These are phyloP conservation scores for Osmoderma eremita DNA, from an alignment of 2,888 invertebrate species.

Conservation along the genomic window DNA sequence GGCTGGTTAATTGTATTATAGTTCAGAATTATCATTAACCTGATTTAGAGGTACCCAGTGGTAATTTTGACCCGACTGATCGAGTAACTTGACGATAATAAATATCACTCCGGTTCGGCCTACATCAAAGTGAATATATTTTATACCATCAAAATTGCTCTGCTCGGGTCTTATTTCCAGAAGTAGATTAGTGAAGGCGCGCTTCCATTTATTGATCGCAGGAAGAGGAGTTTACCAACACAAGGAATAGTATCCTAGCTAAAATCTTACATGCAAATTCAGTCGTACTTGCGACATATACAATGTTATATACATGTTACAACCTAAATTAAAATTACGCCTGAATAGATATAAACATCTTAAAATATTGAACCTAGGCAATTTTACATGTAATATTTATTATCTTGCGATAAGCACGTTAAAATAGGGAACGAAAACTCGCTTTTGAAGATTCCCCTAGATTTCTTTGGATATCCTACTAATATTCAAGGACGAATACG, in stretches of 20 bases:
- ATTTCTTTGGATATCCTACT: too few species aligned
- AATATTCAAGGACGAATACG: too few species aligned
- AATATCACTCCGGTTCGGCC: neutral
- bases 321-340: too few species aligned
- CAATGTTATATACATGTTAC: neutral
- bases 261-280: conserved; percentile 12
- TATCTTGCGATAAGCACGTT: too few species aligned
- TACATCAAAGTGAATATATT: conserved; percentile 16
- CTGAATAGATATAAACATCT: too few species aligned
- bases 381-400: too few species aligned
- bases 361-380: too few species aligned
- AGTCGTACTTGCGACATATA: neutral
- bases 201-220: conserved; percentile 12
- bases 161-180: conserved; percentile 19
- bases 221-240: conserved; percentile 9
- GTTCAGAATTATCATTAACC: too few species aligned
- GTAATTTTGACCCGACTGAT: neutral
- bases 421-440: too few species aligned
- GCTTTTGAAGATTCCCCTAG: too few species aligned
- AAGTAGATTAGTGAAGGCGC: conserved; percentile 16
- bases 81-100: neutral
- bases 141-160: conserved; percentile 18
- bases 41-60: neutral
- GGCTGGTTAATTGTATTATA: too few species aligned
- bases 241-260: conserved; percentile 3